These are phyloP conservation scores for Fabriciana adippe DNA, from an alignment of 2,888 invertebrate genomes.

Conservation along the genomic window DNA sequence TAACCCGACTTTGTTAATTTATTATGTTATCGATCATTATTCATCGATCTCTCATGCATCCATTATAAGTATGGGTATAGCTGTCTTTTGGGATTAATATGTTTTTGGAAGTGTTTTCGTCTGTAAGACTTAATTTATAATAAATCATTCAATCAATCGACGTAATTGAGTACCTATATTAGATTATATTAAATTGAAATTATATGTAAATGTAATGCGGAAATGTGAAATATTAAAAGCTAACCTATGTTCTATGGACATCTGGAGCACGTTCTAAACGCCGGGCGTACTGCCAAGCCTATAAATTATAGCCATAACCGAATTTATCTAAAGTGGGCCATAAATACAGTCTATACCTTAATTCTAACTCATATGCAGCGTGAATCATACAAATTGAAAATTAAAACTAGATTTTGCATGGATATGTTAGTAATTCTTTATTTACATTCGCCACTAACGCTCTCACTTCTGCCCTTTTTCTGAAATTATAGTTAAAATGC, in stretches of 20 bases:
- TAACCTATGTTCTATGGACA: slow-evolving; percentile 13
- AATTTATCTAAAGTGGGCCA: slow-evolving; percentile 30
- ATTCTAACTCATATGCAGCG: slow-evolving; percentile 13
- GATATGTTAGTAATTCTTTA: no score
- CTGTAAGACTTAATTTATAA: slow-evolving; percentile 5
- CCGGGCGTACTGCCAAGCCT: slow-evolving; percentile 28
- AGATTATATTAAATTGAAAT: neutral
- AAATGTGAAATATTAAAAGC: neutral
- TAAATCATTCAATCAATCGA: neutral
- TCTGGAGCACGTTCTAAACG: slow-evolving; percentile 12
- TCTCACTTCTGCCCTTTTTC: no score
- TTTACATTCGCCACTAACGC: no score
- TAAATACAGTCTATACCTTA: slow-evolving; percentile 25
- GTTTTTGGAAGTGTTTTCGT: slow-evolving; percentile 2
- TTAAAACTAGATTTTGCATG: no score
- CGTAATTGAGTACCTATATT: slow-evolving; percentile 3
- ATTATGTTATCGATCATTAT: no score
- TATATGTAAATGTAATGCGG: no score
- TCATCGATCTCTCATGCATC: neutral
- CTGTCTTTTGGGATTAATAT: neutral
- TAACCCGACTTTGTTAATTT: no score
- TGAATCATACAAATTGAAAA: slow-evolving; percentile 15
- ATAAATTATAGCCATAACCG: slow-evolving; percentile 29
- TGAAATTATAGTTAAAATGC: no score
- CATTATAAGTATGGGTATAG: neutral